Evolutionary conservation across 2,888 invertebrate species (phyloP), one percentile per base, ranked within the genome.

Genomic region (Ophioninae sp.): DNA sequence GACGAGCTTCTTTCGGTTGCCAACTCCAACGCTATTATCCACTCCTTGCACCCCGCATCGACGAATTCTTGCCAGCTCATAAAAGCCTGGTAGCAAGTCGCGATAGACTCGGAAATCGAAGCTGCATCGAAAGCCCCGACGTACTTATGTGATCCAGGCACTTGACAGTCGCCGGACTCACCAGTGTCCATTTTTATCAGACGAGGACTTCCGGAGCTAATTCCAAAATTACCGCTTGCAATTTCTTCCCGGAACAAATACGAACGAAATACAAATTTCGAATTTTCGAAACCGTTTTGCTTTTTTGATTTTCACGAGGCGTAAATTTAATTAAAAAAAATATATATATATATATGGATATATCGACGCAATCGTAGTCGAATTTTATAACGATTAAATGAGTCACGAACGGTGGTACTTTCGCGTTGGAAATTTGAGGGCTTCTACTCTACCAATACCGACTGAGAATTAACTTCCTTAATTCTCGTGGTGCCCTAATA

Each of bases 11-110:
- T 87, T 88, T 88, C 84, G 81, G 85, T 85, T 83, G 86, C 87
- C 87, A 91, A 92, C 92, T 92, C 92, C 89, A 91, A 90, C 86
- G 75, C 87, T 85, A 88, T 92, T 88, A 92, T 92, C 91, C 89
- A 89, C 91, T 91, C 92, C 92, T 91, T 91, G 89, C 91, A 92
- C 90, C 83, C 87, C 81, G 86, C 90, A 90, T 90, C 90, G 89
- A 88, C 88, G 91, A 91, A 92, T 92, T 90, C 88, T 88, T 90
- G 86, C 84, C 86, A 87, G 86, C 86, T 90, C 88, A 91, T 92
- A 89, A 88, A 85, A 81, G 83, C 92, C 92, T 90, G 90, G 89
- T 92, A 81, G 88, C 85, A 80, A 88, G 87, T 89, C 87, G 87
- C 86, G 86, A 85, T 82, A 85, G 85, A 80, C 81, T 87, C 86